Base-by-base conservation (phyloP, 2,888 invertebrate species). In the Antheraea assamensis region DNA sequence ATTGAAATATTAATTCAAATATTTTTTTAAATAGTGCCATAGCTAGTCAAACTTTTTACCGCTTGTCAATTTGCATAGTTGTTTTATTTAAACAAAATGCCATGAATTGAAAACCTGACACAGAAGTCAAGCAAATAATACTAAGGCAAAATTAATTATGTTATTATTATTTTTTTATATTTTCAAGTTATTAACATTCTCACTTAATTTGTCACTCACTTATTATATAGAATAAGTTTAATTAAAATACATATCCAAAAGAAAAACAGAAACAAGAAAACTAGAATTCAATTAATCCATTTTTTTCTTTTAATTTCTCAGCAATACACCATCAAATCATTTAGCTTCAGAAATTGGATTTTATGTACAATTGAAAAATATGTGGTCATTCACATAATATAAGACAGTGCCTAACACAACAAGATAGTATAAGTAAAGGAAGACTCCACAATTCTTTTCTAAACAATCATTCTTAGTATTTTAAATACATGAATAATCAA, bases 401-500 rank as follows among this genome's bases (percentile, higher is more conserved):
- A n/a, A 24, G 58, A 58, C 24, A 24, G 24, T 24, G n/a, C 21
- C 55, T 55, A 10, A n/a, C 19, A 10, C 19, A 55, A 8, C 8
- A 55, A n/a, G 5, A 1, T 7, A 24, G 13, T n/a, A 10, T 8
- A 2, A 13, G 0, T 19, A 52, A 52, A 52, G 21, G 7, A 19
- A 52, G 52, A 71, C 17, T 94, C 92, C 98, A 95, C 92, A 99
- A 99, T 88, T 99, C 99, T 90, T 99, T 99, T 86, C 98, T 98
- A 88, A 99, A 99, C 87, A 99, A 94, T 99, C 99, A 90, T 99
- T 99, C 0, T 99, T 99, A 0, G 99, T 99, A 82, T 98, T 97
- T 87, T 99, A 52, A 1, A 52, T 3, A 52, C 21, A 21, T 52
- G 21, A 3, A 52, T 52, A 21, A 52, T 52, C 52, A 21, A 21